phyloP scores from a whole-genome alignment of 2,888 invertebrate genomes.

The Scaptodrosophila latifasciaeformis region DNA sequence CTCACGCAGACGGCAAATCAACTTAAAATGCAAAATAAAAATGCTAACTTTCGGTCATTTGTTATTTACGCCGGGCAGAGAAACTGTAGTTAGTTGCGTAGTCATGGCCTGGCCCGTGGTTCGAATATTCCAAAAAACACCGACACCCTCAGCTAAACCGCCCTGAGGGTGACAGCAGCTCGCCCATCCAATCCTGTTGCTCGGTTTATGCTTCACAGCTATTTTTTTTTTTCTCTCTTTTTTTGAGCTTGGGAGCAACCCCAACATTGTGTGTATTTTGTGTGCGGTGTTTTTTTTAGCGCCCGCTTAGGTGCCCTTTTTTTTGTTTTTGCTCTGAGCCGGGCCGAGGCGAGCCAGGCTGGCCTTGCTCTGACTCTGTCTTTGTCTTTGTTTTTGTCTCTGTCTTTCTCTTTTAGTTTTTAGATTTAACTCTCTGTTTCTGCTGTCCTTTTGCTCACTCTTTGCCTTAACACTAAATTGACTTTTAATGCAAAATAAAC shows the following conservation, averaged over 20 bases:
- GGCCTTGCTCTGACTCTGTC: too few relatives aligned
- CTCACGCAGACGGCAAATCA: slow-evolving; percentile 51
- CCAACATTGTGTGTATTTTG: slow-evolving; percentile 1
- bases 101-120: slow-evolving; percentile 48
- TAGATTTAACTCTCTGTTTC: slow-evolving; percentile 10
- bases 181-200: slow-evolving; percentile 57
- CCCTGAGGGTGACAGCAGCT: not conserved
- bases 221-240: slow-evolving; percentile 33
- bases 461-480: slow-evolving; percentile 66
- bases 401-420: slow-evolving; percentile 12
- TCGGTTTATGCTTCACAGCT: slow-evolving; percentile 53
- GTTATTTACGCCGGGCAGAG: slow-evolving; percentile 43
- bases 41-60: slow-evolving; percentile 53
- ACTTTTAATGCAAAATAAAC: slow-evolving; percentile 71
- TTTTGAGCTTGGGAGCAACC: slow-evolving; percentile 21
- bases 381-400: not conserved
- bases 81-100: slow-evolving; percentile 52
- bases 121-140: too few relatives aligned
- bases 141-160: too few relatives aligned
- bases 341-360: too few relatives aligned
- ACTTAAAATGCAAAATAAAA: slow-evolving; percentile 66
- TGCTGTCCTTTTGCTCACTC: slow-evolving; percentile 7
- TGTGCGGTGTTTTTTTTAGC: slow-evolving; percentile 11
- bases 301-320: slow-evolving; percentile 34
- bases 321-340: slow-evolving; percentile 22